A percentile compares a stretch with the other conserved stretches of the same genome.
Evolutionary conservation across 2,113 vertebrate species (phyloP).

Genomic region (Epinephelus cyanopodus): DNA sequence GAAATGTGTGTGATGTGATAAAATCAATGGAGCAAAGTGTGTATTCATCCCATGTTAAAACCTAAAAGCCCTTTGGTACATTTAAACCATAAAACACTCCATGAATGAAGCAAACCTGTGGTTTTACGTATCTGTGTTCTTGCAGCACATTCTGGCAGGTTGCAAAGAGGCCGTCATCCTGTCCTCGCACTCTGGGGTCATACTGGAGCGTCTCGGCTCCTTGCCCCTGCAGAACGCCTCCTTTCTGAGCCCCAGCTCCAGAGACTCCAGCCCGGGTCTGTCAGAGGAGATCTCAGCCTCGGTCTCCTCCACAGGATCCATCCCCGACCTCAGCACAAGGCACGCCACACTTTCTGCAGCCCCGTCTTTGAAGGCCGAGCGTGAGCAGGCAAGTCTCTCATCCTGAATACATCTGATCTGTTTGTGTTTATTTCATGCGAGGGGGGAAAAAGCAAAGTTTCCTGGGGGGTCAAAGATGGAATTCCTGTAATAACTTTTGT

Average conservation of each 20-base stretch:
- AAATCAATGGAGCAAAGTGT: no score
- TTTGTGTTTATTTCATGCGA: no score
- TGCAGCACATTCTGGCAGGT: constrained; percentile 79
- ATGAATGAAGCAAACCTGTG: no score
- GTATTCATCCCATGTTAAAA: no score
- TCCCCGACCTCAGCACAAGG: constrained; percentile 14
- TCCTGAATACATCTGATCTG: background rate
- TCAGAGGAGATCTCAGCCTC: constrained; percentile 59
- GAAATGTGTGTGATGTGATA: no score
- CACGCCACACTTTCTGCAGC: background rate
- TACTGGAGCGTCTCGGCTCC: constrained; percentile 73
- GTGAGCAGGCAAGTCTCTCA: constrained; percentile 48
- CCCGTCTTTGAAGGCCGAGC: constrained; percentile 6
- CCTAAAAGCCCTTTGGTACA: no score
- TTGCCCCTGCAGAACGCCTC: constrained; percentile 40
- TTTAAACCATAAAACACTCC: no score
- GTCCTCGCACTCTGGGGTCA: constrained; percentile 67
- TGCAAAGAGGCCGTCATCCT: constrained; percentile 74
- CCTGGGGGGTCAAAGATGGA: no score
- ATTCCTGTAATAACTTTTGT: no score
- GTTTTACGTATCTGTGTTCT: background rate
- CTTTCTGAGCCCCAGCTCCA: constrained; percentile 55
- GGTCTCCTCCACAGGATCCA: constrained; percentile 66
- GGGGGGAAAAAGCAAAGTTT: no score
- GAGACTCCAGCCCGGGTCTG: constrained; percentile 59